phyloP scores from a whole-genome alignment of 2,888 invertebrate species.

The Aethes cnicana region DNA sequence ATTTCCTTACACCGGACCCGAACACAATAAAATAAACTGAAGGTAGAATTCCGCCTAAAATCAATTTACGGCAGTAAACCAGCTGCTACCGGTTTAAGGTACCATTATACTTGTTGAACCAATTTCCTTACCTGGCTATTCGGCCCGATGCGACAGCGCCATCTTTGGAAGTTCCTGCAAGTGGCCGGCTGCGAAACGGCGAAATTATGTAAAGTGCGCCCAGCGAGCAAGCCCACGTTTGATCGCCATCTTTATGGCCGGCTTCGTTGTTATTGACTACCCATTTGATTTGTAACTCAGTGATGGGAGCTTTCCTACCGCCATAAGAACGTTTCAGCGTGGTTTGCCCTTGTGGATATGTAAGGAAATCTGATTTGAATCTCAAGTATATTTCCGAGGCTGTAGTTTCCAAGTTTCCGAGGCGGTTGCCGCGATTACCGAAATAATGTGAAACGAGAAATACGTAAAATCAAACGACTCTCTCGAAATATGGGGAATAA shows the following conservation, averaged over 20 bases:
- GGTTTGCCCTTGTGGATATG: not conserved
- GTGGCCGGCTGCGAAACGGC: slow-evolving; percentile 5
- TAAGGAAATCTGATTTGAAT: no score
- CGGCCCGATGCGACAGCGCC: not conserved
- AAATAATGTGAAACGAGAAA: no score
- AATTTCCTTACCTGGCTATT: slow-evolving; percentile 6
- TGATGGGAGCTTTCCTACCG: slow-evolving; percentile 2
- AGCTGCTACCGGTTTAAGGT: no score
- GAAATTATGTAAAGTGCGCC: slow-evolving; percentile 9
- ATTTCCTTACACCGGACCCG: no score
- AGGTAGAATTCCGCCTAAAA: no score
- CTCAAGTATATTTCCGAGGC: no score
- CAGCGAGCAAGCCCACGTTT: slow-evolving; percentile 6
- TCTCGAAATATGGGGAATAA: no score
- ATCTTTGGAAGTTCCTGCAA: not conserved
- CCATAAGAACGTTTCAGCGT: not conserved
- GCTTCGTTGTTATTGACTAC: slow-evolving; percentile 4
- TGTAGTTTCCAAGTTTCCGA: no score
- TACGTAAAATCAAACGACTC: no score
- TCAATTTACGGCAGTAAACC: no score
- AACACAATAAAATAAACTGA: no score
- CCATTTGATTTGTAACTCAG: slow-evolving; percentile 13
- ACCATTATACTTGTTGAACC: slow-evolving; percentile 12
- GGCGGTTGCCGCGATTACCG: no score
- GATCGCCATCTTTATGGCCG: slow-evolving; percentile 7